Percentiles rank a stretch among this genome's conserved stretches.
Conservation (phyloP, 23 tunicate species). For the Corella eumyota region DNA sequence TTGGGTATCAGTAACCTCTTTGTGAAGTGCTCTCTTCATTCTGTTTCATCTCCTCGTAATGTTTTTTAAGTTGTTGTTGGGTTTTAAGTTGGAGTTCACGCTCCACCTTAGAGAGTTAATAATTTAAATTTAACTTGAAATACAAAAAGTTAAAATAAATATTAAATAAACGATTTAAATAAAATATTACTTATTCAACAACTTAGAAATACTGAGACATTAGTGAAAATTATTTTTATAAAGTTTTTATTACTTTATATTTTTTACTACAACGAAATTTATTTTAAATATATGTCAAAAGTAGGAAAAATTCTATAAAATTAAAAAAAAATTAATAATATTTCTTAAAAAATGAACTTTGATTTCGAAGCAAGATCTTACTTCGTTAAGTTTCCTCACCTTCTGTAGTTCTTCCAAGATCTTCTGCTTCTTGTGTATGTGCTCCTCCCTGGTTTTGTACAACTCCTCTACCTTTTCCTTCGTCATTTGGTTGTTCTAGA, state of each 20-base stretch:
- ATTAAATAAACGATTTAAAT: background rate
- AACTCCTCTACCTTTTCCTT: slow-evolving; percentile 68
- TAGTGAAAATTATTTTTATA: too few species aligned
- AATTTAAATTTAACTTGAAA: too few species aligned
- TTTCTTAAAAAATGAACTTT: too few species aligned
- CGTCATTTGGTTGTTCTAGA: slow-evolving; percentile 35
- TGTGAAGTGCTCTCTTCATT: slow-evolving; percentile 15
- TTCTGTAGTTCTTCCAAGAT: slow-evolving; percentile 88
- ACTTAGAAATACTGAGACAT: too few species aligned
- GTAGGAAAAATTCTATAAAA: too few species aligned
- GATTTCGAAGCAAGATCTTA: too few species aligned
- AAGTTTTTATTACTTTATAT: too few species aligned
- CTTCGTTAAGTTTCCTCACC: too few species aligned
- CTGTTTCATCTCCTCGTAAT: slow-evolving; percentile 45
- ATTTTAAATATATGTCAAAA: too few species aligned
- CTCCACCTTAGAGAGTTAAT: slow-evolving; percentile 30
- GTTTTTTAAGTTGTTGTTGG: slow-evolving; percentile 55
- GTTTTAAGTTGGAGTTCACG: slow-evolving; percentile 66
- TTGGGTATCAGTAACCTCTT: slow-evolving; percentile 25
- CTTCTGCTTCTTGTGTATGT: slow-evolving; percentile 78
- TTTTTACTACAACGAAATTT: too few species aligned
- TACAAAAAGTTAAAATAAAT: slow-evolving; percentile 7
- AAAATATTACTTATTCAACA: too few species aligned
- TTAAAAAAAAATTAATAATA: too few species aligned
- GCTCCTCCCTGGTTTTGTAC: slow-evolving; percentile 53